A percentile compares a stretch with the other conserved stretches of the same genome.
These are phyloP conservation scores for Harpagoxenus sublaevis DNA, from an alignment of 2,888 invertebrate genomes.

Conservation along the genomic window DNA sequence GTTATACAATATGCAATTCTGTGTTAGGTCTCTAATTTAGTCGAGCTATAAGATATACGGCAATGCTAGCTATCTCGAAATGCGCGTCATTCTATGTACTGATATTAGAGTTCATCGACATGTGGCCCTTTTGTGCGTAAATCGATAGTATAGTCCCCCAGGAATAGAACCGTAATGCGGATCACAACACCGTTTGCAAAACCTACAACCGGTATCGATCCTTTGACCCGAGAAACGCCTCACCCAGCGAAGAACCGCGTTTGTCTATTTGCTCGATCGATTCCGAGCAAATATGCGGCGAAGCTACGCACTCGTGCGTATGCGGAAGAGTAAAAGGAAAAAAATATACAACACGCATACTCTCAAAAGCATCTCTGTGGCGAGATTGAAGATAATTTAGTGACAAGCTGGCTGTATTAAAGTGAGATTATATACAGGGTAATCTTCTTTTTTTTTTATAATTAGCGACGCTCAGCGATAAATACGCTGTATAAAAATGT, in stretches of 20 bases:
- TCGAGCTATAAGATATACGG: background rate
- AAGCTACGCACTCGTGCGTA: background rate
- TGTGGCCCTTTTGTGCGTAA: constrained; percentile 26
- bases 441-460: background rate
- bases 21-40: background rate
- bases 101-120: background rate
- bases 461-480: background rate
- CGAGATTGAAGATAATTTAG: constrained; percentile 1
- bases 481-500: background rate
- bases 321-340: background rate
- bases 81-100: background rate
- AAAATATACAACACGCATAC: background rate
- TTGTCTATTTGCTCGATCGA: constrained; percentile 36
- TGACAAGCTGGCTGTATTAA: background rate
- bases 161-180: constrained; percentile 24
- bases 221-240: constrained; percentile 17
- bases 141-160: constrained; percentile 27
- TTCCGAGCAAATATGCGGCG: constrained; percentile 19
- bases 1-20: background rate
- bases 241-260: background rate
- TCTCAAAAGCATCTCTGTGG: background rate
- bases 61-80: background rate
- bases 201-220: constrained; percentile 31
- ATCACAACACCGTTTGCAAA: constrained; percentile 21
- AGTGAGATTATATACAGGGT: background rate